A percentile compares a stretch with the other conserved stretches of the same genome.
These are phyloP conservation scores for Campoletis sonorensis DNA, from an alignment of 1,140 invertebrate genomes.

Conservation along the genomic window DNA sequence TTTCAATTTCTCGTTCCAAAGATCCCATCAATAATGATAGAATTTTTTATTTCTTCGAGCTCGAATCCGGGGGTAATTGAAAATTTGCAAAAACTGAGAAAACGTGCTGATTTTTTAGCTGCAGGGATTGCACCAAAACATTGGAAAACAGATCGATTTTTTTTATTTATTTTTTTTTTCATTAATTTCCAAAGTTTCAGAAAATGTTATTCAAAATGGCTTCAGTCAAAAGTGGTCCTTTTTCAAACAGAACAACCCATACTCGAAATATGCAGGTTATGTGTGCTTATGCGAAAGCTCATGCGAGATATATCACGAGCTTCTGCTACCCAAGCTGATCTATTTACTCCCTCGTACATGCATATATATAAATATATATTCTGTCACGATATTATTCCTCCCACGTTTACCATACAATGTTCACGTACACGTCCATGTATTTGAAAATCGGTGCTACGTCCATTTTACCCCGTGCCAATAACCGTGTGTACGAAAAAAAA, in stretches of 20 bases:
- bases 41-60: too few relatives aligned
- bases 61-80: too few relatives aligned
- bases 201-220: background rate
- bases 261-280: background rate
- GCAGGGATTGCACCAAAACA: too few relatives aligned
- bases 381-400: background rate
- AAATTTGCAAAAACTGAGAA: too few relatives aligned
- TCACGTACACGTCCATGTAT: background rate
- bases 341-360: background rate
- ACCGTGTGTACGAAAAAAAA: background rate
- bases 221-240: background rate
- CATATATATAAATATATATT: too few relatives aligned
- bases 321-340: background rate
- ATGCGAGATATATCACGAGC: background rate
- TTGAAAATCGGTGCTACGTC: background rate
- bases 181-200: background rate
- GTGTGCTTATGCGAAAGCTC: slow-evolving; percentile 3
- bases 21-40: too few relatives aligned
- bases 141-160: too few relatives aligned
- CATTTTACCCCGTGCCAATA: background rate
- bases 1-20: too few relatives aligned
- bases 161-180: too few relatives aligned
- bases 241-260: background rate
- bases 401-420: background rate
- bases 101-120: too few relatives aligned